Evolutionary conservation across 2,888 invertebrate species (phyloP).

Genomic region (Gymnocheta viridis): DNA sequence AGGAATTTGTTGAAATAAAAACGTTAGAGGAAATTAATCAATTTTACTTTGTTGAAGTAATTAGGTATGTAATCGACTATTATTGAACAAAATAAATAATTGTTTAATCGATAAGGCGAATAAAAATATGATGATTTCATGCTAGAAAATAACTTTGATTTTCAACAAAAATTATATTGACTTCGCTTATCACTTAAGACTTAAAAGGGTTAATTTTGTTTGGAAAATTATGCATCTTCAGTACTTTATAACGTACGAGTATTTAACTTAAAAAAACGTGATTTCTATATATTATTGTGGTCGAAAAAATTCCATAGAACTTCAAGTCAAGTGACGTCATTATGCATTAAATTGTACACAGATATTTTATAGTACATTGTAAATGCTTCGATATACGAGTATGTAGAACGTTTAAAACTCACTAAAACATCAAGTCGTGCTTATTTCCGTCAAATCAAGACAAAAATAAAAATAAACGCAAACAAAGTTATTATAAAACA

Average conservation of each 20-base stretch:
- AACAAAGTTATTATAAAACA: slow-evolving; percentile 44
- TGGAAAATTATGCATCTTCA: not conserved
- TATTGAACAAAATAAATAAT: slow-evolving; percentile 17
- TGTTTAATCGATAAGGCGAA: slow-evolving; percentile 12
- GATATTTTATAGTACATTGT: not conserved
- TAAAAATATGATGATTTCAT: slow-evolving; percentile 28
- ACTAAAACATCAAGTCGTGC: slow-evolving; percentile 6
- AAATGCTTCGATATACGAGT: not conserved
- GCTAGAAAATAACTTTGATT: not conserved
- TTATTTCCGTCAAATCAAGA: slow-evolving; percentile 11
- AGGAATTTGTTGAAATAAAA: slow-evolving; percentile 10
- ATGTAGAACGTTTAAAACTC: not conserved
- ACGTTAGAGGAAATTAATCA: slow-evolving; percentile 2
- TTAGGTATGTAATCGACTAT: not conserved
- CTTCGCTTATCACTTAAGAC: not conserved
- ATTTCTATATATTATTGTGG: slow-evolving; percentile 28
- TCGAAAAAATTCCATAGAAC: slow-evolving; percentile 32
- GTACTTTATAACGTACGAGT: not conserved
- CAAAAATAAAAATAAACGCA: not conserved
- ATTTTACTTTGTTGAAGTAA: not conserved
- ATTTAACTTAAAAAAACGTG: slow-evolving; percentile 2
- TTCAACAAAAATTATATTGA: not conserved
- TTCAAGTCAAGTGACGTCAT: slow-evolving; percentile 54
- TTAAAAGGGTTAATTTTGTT: not conserved
- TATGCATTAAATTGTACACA: not conserved